phyloP scores from a whole-genome alignment of 2,113 vertebrate genomes.

The Prochilodus magdalenae region DNA sequence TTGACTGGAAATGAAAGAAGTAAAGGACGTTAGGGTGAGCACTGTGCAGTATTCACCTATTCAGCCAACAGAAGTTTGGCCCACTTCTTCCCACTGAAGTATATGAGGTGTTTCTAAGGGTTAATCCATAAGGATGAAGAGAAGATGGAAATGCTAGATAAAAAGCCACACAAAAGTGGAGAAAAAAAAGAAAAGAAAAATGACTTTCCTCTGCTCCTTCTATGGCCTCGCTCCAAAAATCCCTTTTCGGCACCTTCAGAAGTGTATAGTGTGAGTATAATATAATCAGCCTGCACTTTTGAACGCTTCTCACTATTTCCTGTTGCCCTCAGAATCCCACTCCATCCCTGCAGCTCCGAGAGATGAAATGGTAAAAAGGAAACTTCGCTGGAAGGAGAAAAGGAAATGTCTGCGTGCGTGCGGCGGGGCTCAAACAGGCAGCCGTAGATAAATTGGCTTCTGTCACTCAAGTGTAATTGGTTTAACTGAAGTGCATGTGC shows the following conservation, averaged over 20 bases:
- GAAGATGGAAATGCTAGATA: no score
- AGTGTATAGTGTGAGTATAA: background rate
- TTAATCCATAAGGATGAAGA: no score
- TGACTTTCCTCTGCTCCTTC: no score
- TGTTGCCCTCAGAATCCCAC: conserved; percentile 9
- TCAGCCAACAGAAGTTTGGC: no score
- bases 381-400: background rate
- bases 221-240: background rate
- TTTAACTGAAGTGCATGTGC: background rate
- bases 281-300: background rate
- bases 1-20: no score
- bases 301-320: background rate
- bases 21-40: no score
- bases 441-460: background rate
- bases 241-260: background rate
- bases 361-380: background rate
- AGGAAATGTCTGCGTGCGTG: background rate
- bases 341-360: conserved; percentile 1
- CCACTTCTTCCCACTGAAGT: no score
- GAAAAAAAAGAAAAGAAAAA: no score
- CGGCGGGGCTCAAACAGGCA: background rate
- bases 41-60: no score
- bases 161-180: no score
- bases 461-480: conserved; percentile 41
- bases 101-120: no score